These are phyloP conservation scores for Cristatella mucedo DNA, from an alignment of 2,888 invertebrate species.

Conservation along the genomic window DNA sequence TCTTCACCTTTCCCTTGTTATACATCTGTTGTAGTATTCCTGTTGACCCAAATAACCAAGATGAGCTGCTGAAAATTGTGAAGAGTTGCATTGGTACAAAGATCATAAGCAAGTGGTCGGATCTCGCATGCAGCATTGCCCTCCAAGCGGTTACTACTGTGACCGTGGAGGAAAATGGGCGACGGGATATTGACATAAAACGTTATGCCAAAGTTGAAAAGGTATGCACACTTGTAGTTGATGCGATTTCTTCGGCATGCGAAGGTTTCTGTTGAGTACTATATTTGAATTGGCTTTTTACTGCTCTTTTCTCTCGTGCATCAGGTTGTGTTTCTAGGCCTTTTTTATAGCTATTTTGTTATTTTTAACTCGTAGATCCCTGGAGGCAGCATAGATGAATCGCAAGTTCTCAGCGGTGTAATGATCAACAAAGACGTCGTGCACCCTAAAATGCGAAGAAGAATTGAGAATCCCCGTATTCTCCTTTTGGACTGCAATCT, in stretches of 20 bases:
- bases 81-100: constrained; percentile 92
- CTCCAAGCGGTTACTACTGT: constrained; percentile 86
- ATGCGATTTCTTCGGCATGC: too few species aligned
- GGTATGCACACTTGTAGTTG: constrained; percentile 20
- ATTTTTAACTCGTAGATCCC: constrained; percentile 49
- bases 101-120: constrained; percentile 79
- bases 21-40: constrained; percentile 46
- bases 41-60: constrained; percentile 59
- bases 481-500: constrained; percentile 81
- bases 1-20: too few species aligned
- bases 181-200: constrained; percentile 90
- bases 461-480: constrained; percentile 86
- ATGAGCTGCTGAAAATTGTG: constrained; percentile 66
- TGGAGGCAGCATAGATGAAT: constrained; percentile 87
- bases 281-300: too few species aligned
- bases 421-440: constrained; percentile 98
- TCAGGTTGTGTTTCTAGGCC: background rate
- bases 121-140: constrained; percentile 85
- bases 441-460: constrained; percentile 82
- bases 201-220: constrained; percentile 78
- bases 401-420: constrained; percentile 73
- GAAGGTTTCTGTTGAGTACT: too few species aligned
- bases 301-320: background rate
- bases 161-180: constrained; percentile 60
- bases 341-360: background rate